Evolutionary conservation across 1,140 invertebrate species (phyloP).

Genomic region (Drosophila busckii): DNA sequence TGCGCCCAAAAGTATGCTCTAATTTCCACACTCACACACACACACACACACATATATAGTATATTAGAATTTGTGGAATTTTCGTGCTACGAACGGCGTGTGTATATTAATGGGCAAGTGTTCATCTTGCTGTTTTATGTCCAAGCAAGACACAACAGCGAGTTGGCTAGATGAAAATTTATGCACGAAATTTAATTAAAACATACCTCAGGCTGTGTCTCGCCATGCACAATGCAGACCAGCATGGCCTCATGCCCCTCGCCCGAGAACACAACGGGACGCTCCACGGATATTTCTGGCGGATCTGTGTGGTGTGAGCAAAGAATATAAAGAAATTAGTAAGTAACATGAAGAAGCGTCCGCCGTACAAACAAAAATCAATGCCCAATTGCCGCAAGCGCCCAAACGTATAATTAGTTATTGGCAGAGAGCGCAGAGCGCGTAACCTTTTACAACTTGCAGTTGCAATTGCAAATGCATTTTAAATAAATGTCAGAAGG

Average conservation of each 20-base stretch:
- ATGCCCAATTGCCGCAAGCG: conserved; percentile 22
- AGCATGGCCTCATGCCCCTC: conserved; percentile 84
- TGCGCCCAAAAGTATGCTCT: conserved; percentile 12
- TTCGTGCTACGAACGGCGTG: no score
- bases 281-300: conserved; percentile 84
- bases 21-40: no score
- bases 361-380: conserved; percentile 26
- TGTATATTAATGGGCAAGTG: conserved; percentile 32
- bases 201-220: conserved; percentile 83
- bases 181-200: conserved; percentile 76
- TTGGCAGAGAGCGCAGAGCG: conserved; percentile 8
- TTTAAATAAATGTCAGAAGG: conserved; percentile 64
- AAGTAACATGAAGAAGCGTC: conserved; percentile 42
- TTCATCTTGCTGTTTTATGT: conserved; percentile 43
- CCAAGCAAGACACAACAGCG: conserved; percentile 51
- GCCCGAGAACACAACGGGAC: conserved; percentile 83
- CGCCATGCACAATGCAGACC: conserved; percentile 84
- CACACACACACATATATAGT: no score
- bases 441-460: conserved; percentile 15
- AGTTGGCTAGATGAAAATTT: conserved; percentile 74
- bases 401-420: conserved; percentile 51
- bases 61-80: background rate
- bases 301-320: conserved; percentile 78
- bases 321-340: conserved; percentile 62
- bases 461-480: conserved; percentile 69